A percentile compares a stretch with the other conserved stretches of the same genome.
Conservation (phyloP, 2,888 invertebrate species). For the Cremastobaeus sp. region DNA sequence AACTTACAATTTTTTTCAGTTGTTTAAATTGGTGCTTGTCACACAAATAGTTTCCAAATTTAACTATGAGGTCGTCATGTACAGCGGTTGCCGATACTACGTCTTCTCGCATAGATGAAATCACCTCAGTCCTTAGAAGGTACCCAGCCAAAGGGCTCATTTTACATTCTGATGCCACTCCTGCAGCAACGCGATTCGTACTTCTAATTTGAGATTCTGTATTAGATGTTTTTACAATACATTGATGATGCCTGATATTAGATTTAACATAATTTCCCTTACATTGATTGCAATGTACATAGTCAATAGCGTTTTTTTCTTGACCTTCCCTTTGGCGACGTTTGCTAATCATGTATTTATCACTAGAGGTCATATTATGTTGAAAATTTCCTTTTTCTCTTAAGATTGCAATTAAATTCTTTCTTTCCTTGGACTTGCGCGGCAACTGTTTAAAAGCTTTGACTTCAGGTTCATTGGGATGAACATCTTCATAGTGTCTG, state of each 20-base stretch:
- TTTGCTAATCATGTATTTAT: constrained; percentile 11
- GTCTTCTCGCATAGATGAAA: constrained; percentile 14
- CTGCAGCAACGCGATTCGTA: background rate
- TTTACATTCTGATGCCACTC: constrained; percentile 8
- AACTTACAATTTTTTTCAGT: constrained; percentile 10
- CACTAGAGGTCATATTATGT: background rate
- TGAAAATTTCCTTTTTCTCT: background rate
- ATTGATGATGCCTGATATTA: constrained; percentile 22
- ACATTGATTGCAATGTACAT: background rate
- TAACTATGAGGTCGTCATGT: constrained; percentile 12
- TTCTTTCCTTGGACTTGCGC: background rate
- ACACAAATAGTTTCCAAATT: constrained; percentile 22
- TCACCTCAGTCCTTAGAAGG: background rate
- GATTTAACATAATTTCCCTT: constrained; percentile 5
- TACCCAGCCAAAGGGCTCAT: constrained; percentile 9
- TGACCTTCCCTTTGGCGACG: constrained; percentile 7
- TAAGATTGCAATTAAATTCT: background rate
- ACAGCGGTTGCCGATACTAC: background rate
- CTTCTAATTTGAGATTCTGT: background rate
- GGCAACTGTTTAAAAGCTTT: background rate
- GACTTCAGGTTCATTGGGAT: constrained; percentile 8
- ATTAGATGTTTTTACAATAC: background rate
- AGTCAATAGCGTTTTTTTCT: constrained; percentile 10
- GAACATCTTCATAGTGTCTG: constrained; percentile 6
- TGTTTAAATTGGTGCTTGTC: constrained; percentile 17